Evolutionary conservation across 2,797 vertebrate species (phyloP), one percentile per base, ranked within the genome.

Genomic region (Aeoliscus strigatus): DNA sequence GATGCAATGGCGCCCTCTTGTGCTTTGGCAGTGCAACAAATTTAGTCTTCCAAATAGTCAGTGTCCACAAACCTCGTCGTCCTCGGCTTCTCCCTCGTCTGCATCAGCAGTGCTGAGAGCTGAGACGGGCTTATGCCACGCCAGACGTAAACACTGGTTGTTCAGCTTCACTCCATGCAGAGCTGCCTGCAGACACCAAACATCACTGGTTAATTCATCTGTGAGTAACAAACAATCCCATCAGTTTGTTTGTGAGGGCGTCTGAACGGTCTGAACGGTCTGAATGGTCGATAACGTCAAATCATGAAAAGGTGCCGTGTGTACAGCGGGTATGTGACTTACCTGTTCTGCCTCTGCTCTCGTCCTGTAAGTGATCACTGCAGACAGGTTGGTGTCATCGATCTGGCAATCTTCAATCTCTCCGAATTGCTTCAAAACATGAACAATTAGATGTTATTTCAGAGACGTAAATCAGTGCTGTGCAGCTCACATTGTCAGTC

Each of bases 361-460:
- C 4, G 90, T 91, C 85, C 86, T 94, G 82, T 91, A 97, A 4
- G 91, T 91, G 81, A 98, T 92, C 71, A 97, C 85, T 0, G 93
- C 93, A 60, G 88, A 88, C 56, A 89, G 86, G 66, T 87, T 89
- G 56, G 80, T 86, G 45, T 94, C 93, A 57, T 94, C 89, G 59
- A 97, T 94, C 69, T 90, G 92, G 80, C 89, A 97, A 80, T 98
- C 94, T 86, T 97, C 95, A 60, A 98, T 96, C 79, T 98, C 94
- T 57, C 95, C 96, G 82, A 92, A 98, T 94, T 96, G 93, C 94
- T 98, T 88, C 60, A 64, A 52, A 67, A 81, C 9, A 8, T 2
- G 46, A 67, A 70, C 17, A 48, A 60, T 51, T 34, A 28, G 36
- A 38, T 40, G 38, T 75, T 11, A 77, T 9, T 47, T 40, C 25